Percentiles rank a stretch among this genome's conserved stretches.
Conservation (phyloP, 2,797 vertebrate species). For the Muraenolepis orangiensis region DNA sequence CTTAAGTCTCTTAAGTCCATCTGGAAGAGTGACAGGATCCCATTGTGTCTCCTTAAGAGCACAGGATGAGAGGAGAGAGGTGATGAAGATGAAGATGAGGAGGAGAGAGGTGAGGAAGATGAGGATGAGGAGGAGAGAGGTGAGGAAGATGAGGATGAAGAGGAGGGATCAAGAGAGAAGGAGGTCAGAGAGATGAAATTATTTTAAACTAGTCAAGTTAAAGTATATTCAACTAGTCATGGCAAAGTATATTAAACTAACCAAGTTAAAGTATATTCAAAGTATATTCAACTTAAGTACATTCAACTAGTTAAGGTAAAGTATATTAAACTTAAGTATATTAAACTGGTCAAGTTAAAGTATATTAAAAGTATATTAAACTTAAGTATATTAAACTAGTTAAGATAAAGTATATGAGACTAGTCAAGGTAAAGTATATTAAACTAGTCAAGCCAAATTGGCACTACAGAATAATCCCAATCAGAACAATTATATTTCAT, state of each 20-base stretch:
- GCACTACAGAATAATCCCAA: not conserved
- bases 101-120: no score
- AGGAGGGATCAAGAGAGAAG: slow-evolving; percentile 26
- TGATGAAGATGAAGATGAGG: slow-evolving; percentile 30
- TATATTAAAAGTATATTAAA: no score
- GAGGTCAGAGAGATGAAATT: slow-evolving; percentile 11
- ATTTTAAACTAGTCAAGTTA: not conserved
- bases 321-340: no score
- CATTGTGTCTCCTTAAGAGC: slow-evolving; percentile 17
- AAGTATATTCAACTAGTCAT: not conserved
- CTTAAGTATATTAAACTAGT: no score
- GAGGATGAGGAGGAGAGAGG: slow-evolving; percentile 13
- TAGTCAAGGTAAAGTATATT: not conserved
- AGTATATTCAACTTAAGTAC: no score
- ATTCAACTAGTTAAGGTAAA: no score
- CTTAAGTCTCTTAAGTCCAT: slow-evolving; percentile 33
- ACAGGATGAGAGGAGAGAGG: slow-evolving; percentile 13
- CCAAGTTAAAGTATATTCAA: no score
- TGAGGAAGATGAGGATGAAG: slow-evolving; percentile 15
- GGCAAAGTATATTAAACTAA: no score
- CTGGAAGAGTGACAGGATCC: slow-evolving; percentile 31
- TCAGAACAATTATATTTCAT: no score
- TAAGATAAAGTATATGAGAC: no score
- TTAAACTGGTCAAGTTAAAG: no score
- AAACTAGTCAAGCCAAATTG: not conserved